phyloP scores from a whole-genome alignment of 2,888 invertebrate genomes.

The Lepidonotus clava region DNA sequence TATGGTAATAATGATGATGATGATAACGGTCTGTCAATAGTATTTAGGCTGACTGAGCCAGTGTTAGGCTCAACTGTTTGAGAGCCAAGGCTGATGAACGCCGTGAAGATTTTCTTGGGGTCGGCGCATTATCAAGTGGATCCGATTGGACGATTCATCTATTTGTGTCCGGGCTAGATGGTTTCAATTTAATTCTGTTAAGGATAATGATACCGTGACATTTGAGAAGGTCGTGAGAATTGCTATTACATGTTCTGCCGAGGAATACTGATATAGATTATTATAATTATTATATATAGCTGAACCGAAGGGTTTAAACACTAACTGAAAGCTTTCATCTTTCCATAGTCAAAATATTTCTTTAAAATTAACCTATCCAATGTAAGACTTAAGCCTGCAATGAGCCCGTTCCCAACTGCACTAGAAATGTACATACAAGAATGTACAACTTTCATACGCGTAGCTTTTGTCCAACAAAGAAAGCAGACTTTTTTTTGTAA shows the following conservation, averaged over 20 bases:
- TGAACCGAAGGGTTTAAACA: slow-evolving; percentile 47
- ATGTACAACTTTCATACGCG: background rate
- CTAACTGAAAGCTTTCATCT: slow-evolving; percentile 31
- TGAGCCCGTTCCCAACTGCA: slow-evolving; percentile 10
- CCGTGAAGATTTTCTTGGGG: too few relatives aligned
- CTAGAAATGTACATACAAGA: background rate
- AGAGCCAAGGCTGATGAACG: background rate
- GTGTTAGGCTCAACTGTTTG: slow-evolving; percentile 13
- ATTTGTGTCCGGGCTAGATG: too few relatives aligned
- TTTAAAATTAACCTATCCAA: slow-evolving; percentile 32
- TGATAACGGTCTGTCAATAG: background rate
- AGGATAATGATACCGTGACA: too few relatives aligned
- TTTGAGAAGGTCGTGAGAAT: too few relatives aligned
- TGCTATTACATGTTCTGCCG: slow-evolving; percentile 41
- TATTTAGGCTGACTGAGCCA: background rate
- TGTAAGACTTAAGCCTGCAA: slow-evolving; percentile 38
- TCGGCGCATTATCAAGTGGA: too few relatives aligned
- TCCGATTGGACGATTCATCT: too few relatives aligned
- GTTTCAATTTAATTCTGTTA: too few relatives aligned
- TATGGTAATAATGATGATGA: slow-evolving; percentile 21
- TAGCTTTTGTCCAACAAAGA: background rate
- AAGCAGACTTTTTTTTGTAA: background rate
- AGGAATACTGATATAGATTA: slow-evolving; percentile 43
- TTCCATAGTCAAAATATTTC: slow-evolving; percentile 33
- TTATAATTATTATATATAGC: background rate